These are phyloP conservation scores for Druceiella hillmani DNA, from an alignment of 2,888 invertebrate species.

Conservation along the genomic window DNA sequence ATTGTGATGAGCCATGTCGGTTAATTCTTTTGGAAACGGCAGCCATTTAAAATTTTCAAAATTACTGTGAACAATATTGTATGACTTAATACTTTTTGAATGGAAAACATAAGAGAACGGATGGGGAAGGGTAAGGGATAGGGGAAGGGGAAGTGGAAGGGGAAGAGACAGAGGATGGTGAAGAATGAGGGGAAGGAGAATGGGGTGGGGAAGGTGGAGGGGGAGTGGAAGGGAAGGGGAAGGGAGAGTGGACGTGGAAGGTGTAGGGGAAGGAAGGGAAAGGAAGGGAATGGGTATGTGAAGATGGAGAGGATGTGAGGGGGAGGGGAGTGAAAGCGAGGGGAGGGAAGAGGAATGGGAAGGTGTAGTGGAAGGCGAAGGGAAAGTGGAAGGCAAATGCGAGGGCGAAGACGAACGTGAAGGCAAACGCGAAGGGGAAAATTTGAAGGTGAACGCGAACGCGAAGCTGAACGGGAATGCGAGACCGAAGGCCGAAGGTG, in stretches of 20 bases:
- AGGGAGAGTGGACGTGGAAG: conserved; percentile 3
- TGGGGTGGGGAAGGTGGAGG: not conserved
- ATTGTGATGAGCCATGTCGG: too few relatives aligned
- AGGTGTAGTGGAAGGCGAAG: not conserved
- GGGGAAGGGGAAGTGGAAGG: not conserved
- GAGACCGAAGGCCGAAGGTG: not conserved
- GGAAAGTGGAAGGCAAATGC: not conserved
- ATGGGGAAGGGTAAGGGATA: too few relatives aligned
- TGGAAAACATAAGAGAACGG: too few relatives aligned
- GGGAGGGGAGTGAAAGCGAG: not conserved
- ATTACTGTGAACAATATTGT: too few relatives aligned
- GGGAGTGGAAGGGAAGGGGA: not conserved
- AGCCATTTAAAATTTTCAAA: too few relatives aligned
- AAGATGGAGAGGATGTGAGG: not conserved
- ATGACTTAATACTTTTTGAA: too few relatives aligned
- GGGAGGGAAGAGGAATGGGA: conserved; percentile 1
- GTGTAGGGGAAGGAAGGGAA: not conserved
- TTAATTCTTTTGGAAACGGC: too few relatives aligned
- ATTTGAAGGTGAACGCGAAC: not conserved
- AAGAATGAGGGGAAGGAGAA: not conserved
- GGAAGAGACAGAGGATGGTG: not conserved
- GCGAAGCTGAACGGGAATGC: not conserved
- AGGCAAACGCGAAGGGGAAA: not conserved
- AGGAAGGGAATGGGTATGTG: not conserved
- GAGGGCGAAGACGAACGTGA: not conserved